These are phyloP conservation scores for Macaca mulatta DNA, from an alignment of 2,113 vertebrate species.

Conservation along the genomic window DNA sequence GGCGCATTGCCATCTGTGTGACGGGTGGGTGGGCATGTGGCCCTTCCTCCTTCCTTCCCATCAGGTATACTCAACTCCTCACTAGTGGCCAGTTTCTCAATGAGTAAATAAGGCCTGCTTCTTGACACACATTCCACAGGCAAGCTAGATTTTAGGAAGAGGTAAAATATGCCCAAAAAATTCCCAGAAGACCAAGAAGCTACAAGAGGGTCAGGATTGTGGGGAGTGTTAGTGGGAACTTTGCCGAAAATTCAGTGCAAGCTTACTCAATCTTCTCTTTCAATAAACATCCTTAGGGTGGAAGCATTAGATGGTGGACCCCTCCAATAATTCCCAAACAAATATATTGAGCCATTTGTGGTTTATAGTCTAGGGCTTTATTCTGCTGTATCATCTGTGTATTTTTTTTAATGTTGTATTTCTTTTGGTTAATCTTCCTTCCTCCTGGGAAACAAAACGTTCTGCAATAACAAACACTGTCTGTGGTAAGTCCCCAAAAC, in stretches of 20 bases:
- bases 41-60: background rate
- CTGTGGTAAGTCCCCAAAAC: conserved; percentile 76
- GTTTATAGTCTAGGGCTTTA: conserved; percentile 55
- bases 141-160: conserved; percentile 69
- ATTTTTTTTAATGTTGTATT: conserved; percentile 71
- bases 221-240: background rate
- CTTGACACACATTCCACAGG: conserved; percentile 74
- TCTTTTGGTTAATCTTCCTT: conserved; percentile 63
- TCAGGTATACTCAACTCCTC: background rate
- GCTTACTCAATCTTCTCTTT: conserved; percentile 53
- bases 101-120: conserved; percentile 68
- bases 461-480: conserved; percentile 71
- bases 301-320: conserved; percentile 34
- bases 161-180: conserved; percentile 60
- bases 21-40: background rate
- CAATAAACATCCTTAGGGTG: conserved; percentile 26
- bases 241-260: conserved; percentile 39
- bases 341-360: conserved; percentile 54
- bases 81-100: conserved; percentile 17
- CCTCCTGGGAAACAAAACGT: conserved; percentile 68
- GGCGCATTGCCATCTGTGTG: background rate
- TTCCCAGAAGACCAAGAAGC: conserved; percentile 64
- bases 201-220: background rate
- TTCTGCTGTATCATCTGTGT: conserved; percentile 76
- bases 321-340: conserved; percentile 53